phyloP scores from a whole-genome alignment of 37 sponge, comb jelly and placozoan genomes.

The Crambe crambe region DNA sequence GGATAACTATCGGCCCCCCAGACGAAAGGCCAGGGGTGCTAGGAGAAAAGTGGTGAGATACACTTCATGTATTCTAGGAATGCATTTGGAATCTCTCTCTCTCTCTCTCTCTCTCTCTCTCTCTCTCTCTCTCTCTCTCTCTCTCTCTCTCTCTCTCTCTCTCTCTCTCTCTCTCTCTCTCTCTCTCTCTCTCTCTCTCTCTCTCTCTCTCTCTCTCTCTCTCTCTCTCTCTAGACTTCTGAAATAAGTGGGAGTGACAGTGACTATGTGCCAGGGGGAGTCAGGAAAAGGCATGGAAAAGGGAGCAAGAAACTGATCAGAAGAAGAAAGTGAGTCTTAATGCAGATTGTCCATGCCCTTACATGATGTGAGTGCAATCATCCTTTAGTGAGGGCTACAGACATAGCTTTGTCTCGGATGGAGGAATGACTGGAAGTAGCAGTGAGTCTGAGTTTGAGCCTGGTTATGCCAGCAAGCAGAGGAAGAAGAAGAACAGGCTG shows the following conservation, averaged over 20 bases:
- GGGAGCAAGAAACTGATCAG: neutral
- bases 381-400: conserved; percentile 1
- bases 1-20: conserved; percentile 1
- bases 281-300: conserved; percentile 15
- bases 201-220: too few species aligned
- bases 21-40: neutral
- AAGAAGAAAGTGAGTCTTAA: conserved; percentile 21
- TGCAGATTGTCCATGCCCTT: too few species aligned
- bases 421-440: conserved; percentile 10
- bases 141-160: too few species aligned
- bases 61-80: too few species aligned
- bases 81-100: too few species aligned
- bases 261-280: conserved; percentile 48
- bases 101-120: too few species aligned
- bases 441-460: conserved; percentile 58
- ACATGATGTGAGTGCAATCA: neutral
- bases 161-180: too few species aligned
- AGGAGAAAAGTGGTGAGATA: neutral
- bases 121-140: too few species aligned
- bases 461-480: conserved; percentile 9
- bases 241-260: conserved; percentile 44
- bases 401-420: conserved; percentile 7
- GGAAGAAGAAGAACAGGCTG: conserved; percentile 1
- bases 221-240: neutral
- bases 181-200: too few species aligned